Evolutionary conservation across 2,113 vertebrate genomes (phyloP).

Genomic region (Laticauda colubrina): DNA sequence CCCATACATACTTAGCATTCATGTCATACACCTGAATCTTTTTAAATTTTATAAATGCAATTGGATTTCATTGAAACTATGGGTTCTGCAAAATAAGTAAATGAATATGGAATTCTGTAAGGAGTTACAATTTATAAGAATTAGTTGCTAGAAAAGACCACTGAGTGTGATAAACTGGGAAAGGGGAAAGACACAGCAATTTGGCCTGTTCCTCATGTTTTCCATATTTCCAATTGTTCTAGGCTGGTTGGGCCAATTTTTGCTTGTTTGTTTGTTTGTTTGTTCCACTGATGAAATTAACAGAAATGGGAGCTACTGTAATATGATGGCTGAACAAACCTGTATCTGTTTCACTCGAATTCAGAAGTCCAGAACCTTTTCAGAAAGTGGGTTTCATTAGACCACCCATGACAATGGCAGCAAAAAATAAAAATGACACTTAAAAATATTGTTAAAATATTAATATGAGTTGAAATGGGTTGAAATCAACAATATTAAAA

Average conservation of each 20-base stretch:
- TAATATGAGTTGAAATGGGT: neutral
- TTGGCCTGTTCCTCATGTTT: neutral
- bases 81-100: neutral
- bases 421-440: neutral
- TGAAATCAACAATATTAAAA: neutral
- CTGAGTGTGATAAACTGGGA: neutral
- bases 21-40: neutral
- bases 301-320: neutral
- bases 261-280: neutral
- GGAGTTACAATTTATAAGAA: neutral
- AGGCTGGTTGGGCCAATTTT: neutral
- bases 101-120: neutral
- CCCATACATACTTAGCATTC: neutral
- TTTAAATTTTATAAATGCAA: neutral
- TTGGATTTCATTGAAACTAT: neutral
- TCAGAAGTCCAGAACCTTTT: neutral
- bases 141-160: neutral
- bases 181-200: neutral
- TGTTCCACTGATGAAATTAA: neutral
- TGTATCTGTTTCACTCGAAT: neutral
- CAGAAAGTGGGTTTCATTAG: neutral
- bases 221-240: neutral
- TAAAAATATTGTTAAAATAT: neutral
- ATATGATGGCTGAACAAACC: neutral
- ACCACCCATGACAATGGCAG: neutral